Percentiles rank a stretch among this genome's conserved stretches.
These are phyloP conservation scores for Agraylea sexmaculata DNA, from an alignment of 1,140 invertebrate genomes.

Conservation along the genomic window DNA sequence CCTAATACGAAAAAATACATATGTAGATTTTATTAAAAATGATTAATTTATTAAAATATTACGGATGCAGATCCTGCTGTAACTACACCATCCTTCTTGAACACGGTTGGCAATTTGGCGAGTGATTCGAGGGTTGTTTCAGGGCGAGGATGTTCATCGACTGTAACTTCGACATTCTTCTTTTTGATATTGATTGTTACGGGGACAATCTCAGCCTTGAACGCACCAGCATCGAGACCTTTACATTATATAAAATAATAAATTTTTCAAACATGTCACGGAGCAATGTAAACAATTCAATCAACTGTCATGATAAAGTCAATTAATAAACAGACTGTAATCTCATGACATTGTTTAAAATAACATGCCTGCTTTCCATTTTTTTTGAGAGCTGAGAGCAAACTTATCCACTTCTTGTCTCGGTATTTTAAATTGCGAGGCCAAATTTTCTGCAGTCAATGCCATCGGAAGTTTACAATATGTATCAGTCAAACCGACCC, in stretches of 20 bases:
- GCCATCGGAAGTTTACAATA: conserved; percentile 93
- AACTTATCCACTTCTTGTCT: conserved; percentile 82
- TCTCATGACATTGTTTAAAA: neutral
- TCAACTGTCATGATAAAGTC: neutral
- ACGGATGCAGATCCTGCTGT: conserved; percentile 93
- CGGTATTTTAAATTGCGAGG: conserved; percentile 77
- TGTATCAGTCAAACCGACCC: conserved; percentile 79
- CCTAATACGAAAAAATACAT: conserved; percentile 41
- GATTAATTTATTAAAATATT: neutral
- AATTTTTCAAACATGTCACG: no score
- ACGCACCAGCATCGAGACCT: conserved; percentile 80
- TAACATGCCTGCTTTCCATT: conserved; percentile 62
- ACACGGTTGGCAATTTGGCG: conserved; percentile 74
- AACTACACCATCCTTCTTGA: conserved; percentile 92
- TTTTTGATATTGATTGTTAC: conserved; percentile 75
- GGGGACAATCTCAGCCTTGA: conserved; percentile 84
- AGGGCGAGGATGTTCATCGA: conserved; percentile 92
- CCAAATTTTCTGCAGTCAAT: conserved; percentile 94
- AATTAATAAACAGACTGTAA: conserved; percentile 1
- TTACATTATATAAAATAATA: conserved; percentile 4
- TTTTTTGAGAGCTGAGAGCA: conserved; percentile 70
- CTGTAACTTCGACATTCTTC: conserved; percentile 62
- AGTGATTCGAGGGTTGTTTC: conserved; percentile 77
- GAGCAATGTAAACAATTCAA: neutral
- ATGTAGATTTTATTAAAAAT: neutral